These are phyloP conservation scores for Anas bahamensis DNA, from an alignment of 2,797 vertebrate genomes.

Conservation along the genomic window DNA sequence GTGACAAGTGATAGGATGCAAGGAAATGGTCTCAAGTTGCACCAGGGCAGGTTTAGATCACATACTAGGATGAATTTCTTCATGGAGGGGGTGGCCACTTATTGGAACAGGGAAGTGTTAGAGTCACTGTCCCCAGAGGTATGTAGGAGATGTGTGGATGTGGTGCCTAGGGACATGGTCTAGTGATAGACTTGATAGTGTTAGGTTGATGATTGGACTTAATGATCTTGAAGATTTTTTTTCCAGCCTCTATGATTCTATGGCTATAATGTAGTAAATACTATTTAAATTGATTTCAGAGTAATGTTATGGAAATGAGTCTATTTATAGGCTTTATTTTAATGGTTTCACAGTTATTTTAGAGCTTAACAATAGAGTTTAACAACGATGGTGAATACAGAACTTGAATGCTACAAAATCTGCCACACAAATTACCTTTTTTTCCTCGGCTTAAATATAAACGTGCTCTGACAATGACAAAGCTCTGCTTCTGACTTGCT, in stretches of 20 bases:
- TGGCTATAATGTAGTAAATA: background rate
- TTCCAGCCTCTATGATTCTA: background rate
- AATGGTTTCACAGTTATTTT: background rate
- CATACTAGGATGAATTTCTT: too few relatives aligned
- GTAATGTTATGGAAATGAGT: background rate
- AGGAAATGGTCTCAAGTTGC: too few relatives aligned
- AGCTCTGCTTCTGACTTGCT: background rate
- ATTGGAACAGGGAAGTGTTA: too few relatives aligned
- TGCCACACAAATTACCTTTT: background rate
- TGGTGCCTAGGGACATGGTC: too few relatives aligned
- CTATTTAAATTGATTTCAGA: background rate
- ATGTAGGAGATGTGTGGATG: too few relatives aligned
- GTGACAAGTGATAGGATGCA: too few relatives aligned
- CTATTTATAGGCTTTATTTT: background rate
- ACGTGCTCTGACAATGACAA: background rate
- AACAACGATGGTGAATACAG: background rate
- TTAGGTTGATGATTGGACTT: too few relatives aligned
- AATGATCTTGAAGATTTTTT: too few relatives aligned
- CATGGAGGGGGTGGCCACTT: too few relatives aligned
- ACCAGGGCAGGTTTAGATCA: too few relatives aligned
- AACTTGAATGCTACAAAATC: background rate
- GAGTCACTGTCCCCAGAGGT: too few relatives aligned
- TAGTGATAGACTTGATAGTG: too few relatives aligned
- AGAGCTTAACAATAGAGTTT: background rate
- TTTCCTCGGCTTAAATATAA: background rate